These are phyloP conservation scores for Allacma fusca DNA, from an alignment of 2,888 invertebrate genomes.

Conservation along the genomic window DNA sequence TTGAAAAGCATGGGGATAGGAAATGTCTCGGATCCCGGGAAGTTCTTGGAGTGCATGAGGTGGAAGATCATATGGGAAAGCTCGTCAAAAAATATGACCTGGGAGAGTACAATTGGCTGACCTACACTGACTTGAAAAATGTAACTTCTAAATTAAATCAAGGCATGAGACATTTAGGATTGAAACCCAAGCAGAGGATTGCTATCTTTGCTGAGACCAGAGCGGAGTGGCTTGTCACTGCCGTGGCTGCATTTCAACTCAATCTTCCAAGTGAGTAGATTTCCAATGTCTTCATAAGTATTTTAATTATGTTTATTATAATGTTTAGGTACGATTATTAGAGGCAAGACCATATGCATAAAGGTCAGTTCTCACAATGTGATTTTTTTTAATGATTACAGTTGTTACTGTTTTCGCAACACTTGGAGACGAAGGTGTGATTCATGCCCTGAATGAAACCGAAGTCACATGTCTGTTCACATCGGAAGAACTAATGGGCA, in stretches of 20 bases:
- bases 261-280: slow-evolving; percentile 77
- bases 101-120: slow-evolving; percentile 92
- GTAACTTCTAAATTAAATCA: slow-evolving; percentile 81
- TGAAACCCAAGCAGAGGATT: slow-evolving; percentile 76
- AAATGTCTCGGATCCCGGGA: slow-evolving; percentile 88
- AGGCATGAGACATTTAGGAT: slow-evolving; percentile 83
- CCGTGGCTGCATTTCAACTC: slow-evolving; percentile 94
- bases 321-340: no score
- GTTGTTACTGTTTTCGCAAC: slow-evolving; percentile 98
- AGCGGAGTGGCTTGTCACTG: slow-evolving; percentile 97
- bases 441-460: slow-evolving; percentile 96
- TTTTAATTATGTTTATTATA: no score
- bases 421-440: slow-evolving; percentile 93
- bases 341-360: slow-evolving; percentile 6
- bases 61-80: slow-evolving; percentile 75
- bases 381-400: slow-evolving; percentile 62
- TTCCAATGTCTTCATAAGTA: no score
- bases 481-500: slow-evolving; percentile 87
- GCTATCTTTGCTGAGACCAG: slow-evolving; percentile 97
- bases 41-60: slow-evolving; percentile 90
- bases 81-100: slow-evolving; percentile 76
- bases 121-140: slow-evolving; percentile 79
- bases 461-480: slow-evolving; percentile 94
- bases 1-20: slow-evolving; percentile 75
- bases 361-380: background rate